These are phyloP conservation scores for Lasius fuliginosus DNA, from an alignment of 2,888 invertebrate genomes.

Conservation along the genomic window DNA sequence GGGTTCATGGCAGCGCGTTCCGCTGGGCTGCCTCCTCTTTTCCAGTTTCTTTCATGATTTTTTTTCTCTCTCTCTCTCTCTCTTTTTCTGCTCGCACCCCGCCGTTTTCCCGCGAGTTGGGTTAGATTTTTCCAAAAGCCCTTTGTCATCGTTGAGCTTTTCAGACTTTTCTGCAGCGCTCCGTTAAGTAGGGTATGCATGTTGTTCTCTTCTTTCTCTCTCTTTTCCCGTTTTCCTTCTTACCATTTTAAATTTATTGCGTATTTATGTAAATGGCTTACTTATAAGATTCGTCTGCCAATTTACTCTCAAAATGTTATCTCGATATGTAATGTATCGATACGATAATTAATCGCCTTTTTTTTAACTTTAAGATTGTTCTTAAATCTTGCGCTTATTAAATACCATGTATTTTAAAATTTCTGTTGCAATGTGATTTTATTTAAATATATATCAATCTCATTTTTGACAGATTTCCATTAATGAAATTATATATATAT, in stretches of 20 bases:
- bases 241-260: conserved; percentile 26
- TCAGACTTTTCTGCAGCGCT: conserved; percentile 49
- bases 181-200: conserved; percentile 33
- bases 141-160: conserved; percentile 52
- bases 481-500: not conserved
- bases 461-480: not conserved
- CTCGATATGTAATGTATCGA: conserved; percentile 3
- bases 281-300: conserved; percentile 22
- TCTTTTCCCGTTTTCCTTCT: conserved; percentile 6
- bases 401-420: not conserved
- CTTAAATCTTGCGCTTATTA: not conserved
- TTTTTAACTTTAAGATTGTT: not conserved
- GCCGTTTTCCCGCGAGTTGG: not conserved
- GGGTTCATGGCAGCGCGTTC: conserved; percentile 70
- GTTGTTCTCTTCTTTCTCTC: not conserved
- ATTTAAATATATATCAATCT: conserved; percentile 35
- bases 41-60: conserved; percentile 40
- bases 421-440: conserved; percentile 7
- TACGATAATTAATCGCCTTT: not conserved
- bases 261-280: conserved; percentile 22
- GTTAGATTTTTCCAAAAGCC: conserved; percentile 57
- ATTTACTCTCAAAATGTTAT: conserved; percentile 6
- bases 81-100: conserved; percentile 28
- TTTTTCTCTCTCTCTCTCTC: conserved; percentile 14
- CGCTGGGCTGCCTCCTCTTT: conserved; percentile 52